Evolutionary conservation across 2,797 vertebrate species (phyloP).

Genomic region (Bradypus variegatus): DNA sequence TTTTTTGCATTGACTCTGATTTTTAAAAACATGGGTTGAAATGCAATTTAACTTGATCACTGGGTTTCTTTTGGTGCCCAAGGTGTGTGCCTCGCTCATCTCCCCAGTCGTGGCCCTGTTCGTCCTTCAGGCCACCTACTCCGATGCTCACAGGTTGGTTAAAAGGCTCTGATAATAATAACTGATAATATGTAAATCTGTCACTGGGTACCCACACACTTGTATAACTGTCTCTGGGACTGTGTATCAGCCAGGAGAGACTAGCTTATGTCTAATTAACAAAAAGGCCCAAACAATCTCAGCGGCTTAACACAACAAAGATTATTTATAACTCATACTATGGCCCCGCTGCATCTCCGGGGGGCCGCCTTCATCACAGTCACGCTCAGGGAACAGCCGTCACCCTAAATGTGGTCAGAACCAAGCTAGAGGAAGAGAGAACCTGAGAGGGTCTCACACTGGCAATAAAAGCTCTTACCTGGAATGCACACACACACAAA

Average conservation of each 20-base stretch:
- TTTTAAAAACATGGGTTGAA: conserved; percentile 32
- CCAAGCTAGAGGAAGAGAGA: not conserved
- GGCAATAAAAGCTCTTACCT: not conserved
- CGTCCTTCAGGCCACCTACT: not conserved
- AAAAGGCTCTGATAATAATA: not conserved
- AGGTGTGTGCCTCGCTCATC: not conserved
- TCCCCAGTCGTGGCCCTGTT: not conserved
- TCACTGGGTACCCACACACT: not conserved
- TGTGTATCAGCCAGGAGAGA: not conserved
- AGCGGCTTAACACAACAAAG: not conserved
- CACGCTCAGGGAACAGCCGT: not conserved
- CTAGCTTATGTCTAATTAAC: not conserved
- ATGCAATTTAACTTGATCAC: not conserved
- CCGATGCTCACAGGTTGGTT: not conserved
- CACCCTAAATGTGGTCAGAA: not conserved
- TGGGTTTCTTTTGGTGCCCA: not conserved
- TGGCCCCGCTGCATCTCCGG: not conserved
- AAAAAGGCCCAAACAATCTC: not conserved
- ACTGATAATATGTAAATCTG: not conserved
- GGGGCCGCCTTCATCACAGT: not conserved
- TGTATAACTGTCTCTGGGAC: not conserved
- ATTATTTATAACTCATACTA: not conserved
- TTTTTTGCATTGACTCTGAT: not conserved
- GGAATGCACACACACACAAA: not conserved
- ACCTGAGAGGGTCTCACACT: not conserved